Base-by-base conservation (phyloP, 2,888 invertebrate genomes). In the Philopedon plagiatum region DNA sequence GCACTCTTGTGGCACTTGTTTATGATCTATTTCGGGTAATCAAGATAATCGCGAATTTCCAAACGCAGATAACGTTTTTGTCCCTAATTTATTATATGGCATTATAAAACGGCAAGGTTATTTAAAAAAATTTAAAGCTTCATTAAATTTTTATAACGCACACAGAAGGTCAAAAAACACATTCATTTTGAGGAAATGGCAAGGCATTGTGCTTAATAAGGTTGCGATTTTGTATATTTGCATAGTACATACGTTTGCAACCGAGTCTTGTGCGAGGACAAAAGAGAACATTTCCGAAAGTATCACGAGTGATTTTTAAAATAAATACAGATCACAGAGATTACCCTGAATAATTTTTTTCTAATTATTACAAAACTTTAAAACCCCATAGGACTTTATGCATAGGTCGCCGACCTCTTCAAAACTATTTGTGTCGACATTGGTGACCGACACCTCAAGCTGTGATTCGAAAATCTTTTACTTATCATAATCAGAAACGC, bases 121-220 rank as follows among this genome's bases (percentile, higher is more conserved):
- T 11, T 7, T 13, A 5, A 26, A 56, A 11, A n/a, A 34, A 34
- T n/a, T n/a, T 2, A 34, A 34, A 34, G 19, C 3, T 21, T 9
- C 0, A 49, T 21, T 11, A 18, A 56, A 1, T 5, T 23, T 56
- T 56, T 1, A 13, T 34, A 32, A 37, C 13, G 34, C n/a, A 34
- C 3, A 7, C 1, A 15, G 57, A 57, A 57, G 57, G 57, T 57
- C 57, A 21, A 57, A 57, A 57, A 57, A 57, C 37, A 54, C 15
- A 15, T 32, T 32, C 5, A 15, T 37, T 57, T 57, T 57, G n/a
- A 57, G 57, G 37, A 57, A 57, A 19, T 57, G 15, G 15, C 9
- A 2, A n/a, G n/a, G n/a, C n/a, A n/a, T 2, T 18, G 29, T 5
- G 29, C 7, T 29, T 29, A 7, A 29, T n/a, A 29, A 29, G 29